Evolutionary conservation across 2,888 invertebrate genomes (phyloP).

Genomic region (Chymomyza caudatula): DNA sequence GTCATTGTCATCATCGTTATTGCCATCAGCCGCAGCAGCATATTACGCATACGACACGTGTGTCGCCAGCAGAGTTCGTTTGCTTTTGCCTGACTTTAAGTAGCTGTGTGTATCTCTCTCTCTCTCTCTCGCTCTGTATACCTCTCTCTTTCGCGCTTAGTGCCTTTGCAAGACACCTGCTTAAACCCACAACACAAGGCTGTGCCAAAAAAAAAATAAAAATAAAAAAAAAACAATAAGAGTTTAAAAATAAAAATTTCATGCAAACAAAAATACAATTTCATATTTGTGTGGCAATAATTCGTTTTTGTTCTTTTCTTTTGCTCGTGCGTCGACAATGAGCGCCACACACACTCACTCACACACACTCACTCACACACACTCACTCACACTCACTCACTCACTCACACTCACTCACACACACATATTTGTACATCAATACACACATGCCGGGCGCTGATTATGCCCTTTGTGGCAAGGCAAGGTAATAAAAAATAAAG

Average conservation of each 20-base stretch:
- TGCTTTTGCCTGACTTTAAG: conserved; percentile 36
- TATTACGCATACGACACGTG: conserved; percentile 26
- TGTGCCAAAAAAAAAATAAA: not conserved
- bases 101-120: conserved; percentile 38
- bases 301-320: not conserved
- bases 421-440: not conserved
- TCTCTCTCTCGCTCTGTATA: not conserved
- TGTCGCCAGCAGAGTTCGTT: conserved; percentile 5
- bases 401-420: not conserved
- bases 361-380: not conserved
- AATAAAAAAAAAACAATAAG: not conserved
- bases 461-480: conserved; percentile 1
- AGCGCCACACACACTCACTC: not conserved
- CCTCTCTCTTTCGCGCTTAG: not conserved
- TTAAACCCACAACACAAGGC: conserved; percentile 5
- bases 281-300: conserved; percentile 15
- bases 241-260: not conserved
- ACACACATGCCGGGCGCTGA: not conserved
- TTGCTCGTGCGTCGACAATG: not conserved
- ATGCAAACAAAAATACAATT: conserved; percentile 1
- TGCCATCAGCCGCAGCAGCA: not conserved
- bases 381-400: not conserved
- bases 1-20: not conserved
- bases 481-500: not conserved
- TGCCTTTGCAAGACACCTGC: conserved; percentile 18